Base-by-base conservation (phyloP, 2,113 vertebrate species). In the Triplophysa rosa region DNA sequence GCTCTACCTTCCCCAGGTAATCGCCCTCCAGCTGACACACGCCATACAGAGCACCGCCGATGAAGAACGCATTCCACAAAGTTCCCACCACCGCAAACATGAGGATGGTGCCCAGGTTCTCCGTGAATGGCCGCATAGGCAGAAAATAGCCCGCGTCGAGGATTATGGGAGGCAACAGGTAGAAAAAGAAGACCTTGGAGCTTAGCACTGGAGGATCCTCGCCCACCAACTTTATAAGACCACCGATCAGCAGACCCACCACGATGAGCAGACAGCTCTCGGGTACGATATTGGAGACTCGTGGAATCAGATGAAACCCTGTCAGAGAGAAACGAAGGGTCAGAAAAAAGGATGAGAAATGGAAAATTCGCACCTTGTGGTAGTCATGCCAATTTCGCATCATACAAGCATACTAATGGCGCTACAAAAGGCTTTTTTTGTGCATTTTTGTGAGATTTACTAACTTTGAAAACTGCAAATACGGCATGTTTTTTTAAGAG, bases 121-220 rank as follows among this genome's bases (percentile, higher is more conserved):
- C 98, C 0, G 95, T 95, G 91, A 99, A 99, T 17, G 95, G 93
- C n/a, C 98, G 93, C 68, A 99, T 92, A 0, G 98, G 97, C 71
- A 99, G 89, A 91, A 99, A 99, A 87, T 99, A 99, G 87, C 98
- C 98, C 0, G 98, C 98, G 0, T 99, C 98, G 88, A 99, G 89
- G 90, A 99, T 99, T 90, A 99, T 99, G 86, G 98, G 98, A 0
- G 98, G 98, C 8, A 99, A 93, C 62, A 99, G 94, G 91, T 91
- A 96, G 78, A 98, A 93, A 92, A 99, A 99, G 90, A 99, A 99
- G 83, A 95, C 85, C 0, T 91, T 33, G 0, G 96, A 94, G 33
- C 91, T 84, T 84, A 99, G 90, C 81, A 95, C 88, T 3, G 95
- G 96, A 3, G 97, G 95, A 0, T 49, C 40, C 75, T 96, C 94